A percentile compares a stretch with the other conserved stretches of the same genome.
These are phyloP conservation scores for Zhuqinia jingwanae DNA, from an alignment of 2,888 invertebrate species.

Conservation along the genomic window DNA sequence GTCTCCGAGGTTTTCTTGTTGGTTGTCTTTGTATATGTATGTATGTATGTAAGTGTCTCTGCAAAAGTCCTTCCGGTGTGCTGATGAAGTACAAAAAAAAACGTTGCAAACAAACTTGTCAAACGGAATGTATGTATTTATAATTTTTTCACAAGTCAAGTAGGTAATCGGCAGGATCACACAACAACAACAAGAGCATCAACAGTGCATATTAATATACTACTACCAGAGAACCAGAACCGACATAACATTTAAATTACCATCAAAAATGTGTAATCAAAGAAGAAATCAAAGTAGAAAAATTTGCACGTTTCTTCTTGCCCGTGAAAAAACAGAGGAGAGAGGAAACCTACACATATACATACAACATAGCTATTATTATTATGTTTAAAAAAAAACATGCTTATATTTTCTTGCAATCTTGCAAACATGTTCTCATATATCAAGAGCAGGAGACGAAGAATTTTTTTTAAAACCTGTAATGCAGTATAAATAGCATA, in stretches of 20 bases:
- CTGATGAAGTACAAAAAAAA: slow-evolving; percentile 2
- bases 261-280: slow-evolving; percentile 57
- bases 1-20: no score
- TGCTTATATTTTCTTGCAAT: not conserved
- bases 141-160: slow-evolving; percentile 1
- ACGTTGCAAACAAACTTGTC: slow-evolving; percentile 50
- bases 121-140: not conserved
- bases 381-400: slow-evolving; percentile 62
- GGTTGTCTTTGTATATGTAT: no score
- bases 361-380: no score
- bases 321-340: not conserved
- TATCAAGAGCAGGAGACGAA: not conserved
- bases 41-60: not conserved
- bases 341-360: slow-evolving; percentile 51
- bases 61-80: slow-evolving; percentile 59
- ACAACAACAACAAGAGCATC: not conserved
- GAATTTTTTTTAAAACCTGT: slow-evolving; percentile 6
- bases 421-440: slow-evolving; percentile 5
- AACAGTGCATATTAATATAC: not conserved
- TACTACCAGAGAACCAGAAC: not conserved
- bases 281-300: not conserved
- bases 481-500: not conserved
- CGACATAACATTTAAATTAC: not conserved
- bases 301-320: slow-evolving; percentile 37
- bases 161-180: not conserved